Evolutionary conservation across 2,797 vertebrate species (phyloP).

Genomic region (Tolypeutes matacus): DNA sequence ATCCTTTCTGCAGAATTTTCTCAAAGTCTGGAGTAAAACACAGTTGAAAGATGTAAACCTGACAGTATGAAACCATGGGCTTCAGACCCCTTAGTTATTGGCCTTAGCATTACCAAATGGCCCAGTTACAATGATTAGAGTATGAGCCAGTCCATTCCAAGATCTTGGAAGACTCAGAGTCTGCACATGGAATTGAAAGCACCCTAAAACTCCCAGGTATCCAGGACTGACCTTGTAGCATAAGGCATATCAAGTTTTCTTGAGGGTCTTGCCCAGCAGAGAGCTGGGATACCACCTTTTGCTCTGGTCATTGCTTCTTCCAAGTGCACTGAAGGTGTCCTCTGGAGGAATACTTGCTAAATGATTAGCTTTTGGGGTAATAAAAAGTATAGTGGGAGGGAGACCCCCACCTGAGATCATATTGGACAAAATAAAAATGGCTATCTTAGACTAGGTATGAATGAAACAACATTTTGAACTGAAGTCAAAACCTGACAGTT

Average conservation of each 20-base stretch:
- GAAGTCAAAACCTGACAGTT: background rate
- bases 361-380: background rate
- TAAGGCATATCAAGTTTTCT: slow-evolving; percentile 70
- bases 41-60: background rate
- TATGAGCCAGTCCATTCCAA: slow-evolving; percentile 54
- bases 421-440: slow-evolving; percentile 42
- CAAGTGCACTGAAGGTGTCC: slow-evolving; percentile 44
- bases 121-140: slow-evolving; percentile 5
- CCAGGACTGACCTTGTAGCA: background rate
- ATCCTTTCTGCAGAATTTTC: background rate
- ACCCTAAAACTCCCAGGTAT: slow-evolving; percentile 74
- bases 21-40: background rate
- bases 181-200: slow-evolving; percentile 64
- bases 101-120: slow-evolving; percentile 18
- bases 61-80: background rate
- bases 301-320: slow-evolving; percentile 47
- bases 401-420: background rate
- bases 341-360: background rate
- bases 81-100: background rate
- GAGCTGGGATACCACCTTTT: slow-evolving; percentile 59
- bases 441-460: slow-evolving; percentile 37
- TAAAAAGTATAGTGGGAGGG: background rate
- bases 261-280: slow-evolving; percentile 48
- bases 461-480: slow-evolving; percentile 53
- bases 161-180: slow-evolving; percentile 70